phyloP scores from a whole-genome alignment of 2,797 vertebrate species.

The Dallia pectoralis region DNA sequence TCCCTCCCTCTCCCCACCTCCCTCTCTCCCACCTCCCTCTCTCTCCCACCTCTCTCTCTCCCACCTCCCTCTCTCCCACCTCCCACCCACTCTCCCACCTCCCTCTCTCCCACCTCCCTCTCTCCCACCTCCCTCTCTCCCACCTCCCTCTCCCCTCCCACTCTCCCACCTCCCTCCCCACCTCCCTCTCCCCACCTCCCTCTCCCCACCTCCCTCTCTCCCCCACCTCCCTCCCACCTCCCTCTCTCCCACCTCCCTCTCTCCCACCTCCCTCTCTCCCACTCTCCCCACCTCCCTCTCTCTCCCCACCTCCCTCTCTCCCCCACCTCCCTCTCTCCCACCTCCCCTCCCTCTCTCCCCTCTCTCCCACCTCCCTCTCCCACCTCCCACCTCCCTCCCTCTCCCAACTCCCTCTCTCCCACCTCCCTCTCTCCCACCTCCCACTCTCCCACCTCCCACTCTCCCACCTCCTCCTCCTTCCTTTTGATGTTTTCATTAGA shows the following conservation, averaged over 20 bases:
- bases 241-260: not conserved
- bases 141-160: no score
- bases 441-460: no score
- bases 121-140: no score
- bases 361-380: not conserved
- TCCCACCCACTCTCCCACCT: not conserved
- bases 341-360: not conserved
- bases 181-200: no score
- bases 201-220: no score
- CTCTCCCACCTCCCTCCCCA: not conserved
- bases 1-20: not conserved
- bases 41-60: no score
- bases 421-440: no score
- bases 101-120: no score
- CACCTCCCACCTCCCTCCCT: no score
- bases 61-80: no score
- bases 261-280: not conserved
- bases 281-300: no score
- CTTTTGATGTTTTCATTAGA: slow-evolving; percentile 17
- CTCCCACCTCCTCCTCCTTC: no score
- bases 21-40: not conserved
- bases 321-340: not conserved
- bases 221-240: not conserved
- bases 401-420: not conserved
- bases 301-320: not conserved